Conservation (phyloP, 2,113 vertebrate genomes). For the Hypomesus transpacificus region DNA sequence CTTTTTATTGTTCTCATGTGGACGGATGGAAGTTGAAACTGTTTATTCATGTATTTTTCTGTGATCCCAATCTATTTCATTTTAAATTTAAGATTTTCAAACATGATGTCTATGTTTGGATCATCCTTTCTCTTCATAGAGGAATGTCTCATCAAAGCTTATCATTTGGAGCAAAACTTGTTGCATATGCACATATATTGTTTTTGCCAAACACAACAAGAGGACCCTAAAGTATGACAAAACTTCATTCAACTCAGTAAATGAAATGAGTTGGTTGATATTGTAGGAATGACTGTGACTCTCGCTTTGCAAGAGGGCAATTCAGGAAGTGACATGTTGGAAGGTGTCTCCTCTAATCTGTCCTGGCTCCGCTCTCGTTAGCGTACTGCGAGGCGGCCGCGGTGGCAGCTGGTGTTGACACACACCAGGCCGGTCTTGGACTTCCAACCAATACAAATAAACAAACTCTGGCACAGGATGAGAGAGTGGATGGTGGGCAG, state of each 20-base stretch:
- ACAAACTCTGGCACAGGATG: conserved; percentile 33
- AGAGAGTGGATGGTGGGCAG: conserved; percentile 26
- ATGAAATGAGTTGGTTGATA: too few relatives aligned
- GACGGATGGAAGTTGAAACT: neutral
- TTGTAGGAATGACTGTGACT: neutral
- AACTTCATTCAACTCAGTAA: too few relatives aligned
- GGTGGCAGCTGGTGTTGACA: conserved; percentile 34
- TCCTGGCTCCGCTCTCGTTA: conserved; percentile 22
- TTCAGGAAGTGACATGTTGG: conserved; percentile 26
- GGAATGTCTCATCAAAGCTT: conserved; percentile 6
- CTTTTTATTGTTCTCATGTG: neutral
- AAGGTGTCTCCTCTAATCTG: conserved; percentile 37
- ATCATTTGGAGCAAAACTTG: neutral
- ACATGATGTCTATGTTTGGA: conserved; percentile 33
- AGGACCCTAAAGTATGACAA: too few relatives aligned
- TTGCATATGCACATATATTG: neutral
- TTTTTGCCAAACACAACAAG: neutral
- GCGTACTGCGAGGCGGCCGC: neutral
- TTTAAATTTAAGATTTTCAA: conserved; percentile 39
- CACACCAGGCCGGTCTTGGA: conserved; percentile 31
- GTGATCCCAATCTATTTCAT: neutral
- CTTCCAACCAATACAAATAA: conserved; percentile 35
- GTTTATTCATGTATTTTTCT: conserved; percentile 12
- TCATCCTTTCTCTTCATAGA: conserved; percentile 14
- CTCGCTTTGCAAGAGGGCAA: neutral